Evolutionary conservation across 2,888 invertebrate genomes (phyloP), one percentile per base, ranked within the genome.

Genomic region (Tetragonisca angustula): DNA sequence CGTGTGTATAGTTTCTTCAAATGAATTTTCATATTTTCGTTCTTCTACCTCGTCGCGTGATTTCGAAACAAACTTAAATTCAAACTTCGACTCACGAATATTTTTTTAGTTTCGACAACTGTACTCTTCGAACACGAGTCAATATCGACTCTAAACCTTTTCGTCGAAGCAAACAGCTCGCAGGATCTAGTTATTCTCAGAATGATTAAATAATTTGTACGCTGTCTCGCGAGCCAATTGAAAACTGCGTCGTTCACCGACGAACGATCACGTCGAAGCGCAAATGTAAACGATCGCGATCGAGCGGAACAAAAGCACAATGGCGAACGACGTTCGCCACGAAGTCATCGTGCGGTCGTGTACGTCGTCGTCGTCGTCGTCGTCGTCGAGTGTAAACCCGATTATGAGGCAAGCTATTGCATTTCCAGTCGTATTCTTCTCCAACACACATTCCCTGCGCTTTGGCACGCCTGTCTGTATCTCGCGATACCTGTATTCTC

Each of bases 321-420:
- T 19, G 19, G 24, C 15, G 36, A 32, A 49, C 6, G 59, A 15
- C 3, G 54, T 54, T 21, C 54, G 15, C 0, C 69, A 19, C 17
- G 21, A 6, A 62, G 9, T 21, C 21, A 17, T 61, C 2, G 50
- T 4, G 19, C 50, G 1, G 5, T 6, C 36, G 69, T 69, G 59
- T n/a, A 17, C 68, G 32, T n/a, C 62, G 24, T 36, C 24, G 11
- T 36, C 15, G n/a, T 32, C 59, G 76, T 61, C 69, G n/a, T 64
- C 50, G 49, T 27, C 43, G 49, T 27, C 49, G 56, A 36, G 21
- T 65, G 54, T 56, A 75, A 83, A 83, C 75, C 52, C 43, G 64
- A 83, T 83, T 83, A 73, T 32, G 61, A 71, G 59, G 50, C 70
- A 52, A 70, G 70, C 76, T 76, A 76, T 83, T 43, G 43, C 76